Conservation (phyloP, 2,888 invertebrate species). For the Keiferia lycopersicella region DNA sequence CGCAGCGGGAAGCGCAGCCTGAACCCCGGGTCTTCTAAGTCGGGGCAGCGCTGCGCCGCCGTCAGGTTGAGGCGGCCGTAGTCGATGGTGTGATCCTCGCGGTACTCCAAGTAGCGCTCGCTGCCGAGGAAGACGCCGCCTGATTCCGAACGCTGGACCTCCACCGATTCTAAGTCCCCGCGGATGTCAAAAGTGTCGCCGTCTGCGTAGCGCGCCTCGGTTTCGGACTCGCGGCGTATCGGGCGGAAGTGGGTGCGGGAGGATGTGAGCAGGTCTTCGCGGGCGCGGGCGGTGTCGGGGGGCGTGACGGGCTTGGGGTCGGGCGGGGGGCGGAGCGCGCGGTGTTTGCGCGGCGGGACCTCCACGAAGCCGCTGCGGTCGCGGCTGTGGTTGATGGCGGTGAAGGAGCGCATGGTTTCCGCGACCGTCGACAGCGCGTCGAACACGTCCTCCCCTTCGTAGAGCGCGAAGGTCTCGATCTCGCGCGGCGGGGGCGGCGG, state of each 20-base stretch:
- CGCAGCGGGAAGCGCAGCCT: slow-evolving; percentile 85
- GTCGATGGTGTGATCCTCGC: slow-evolving; percentile 63
- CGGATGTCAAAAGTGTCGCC: slow-evolving; percentile 87
- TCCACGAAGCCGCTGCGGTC: slow-evolving; percentile 83
- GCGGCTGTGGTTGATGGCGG: slow-evolving; percentile 83
- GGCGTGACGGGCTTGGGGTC: slow-evolving; percentile 61
- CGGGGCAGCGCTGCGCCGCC: slow-evolving; percentile 61
- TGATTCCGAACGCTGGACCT: slow-evolving; percentile 84
- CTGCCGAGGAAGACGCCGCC: slow-evolving; percentile 80
- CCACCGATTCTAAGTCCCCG: slow-evolving; percentile 83
- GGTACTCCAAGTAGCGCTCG: slow-evolving; percentile 79
- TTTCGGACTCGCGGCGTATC: slow-evolving; percentile 82
- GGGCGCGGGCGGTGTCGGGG: slow-evolving; percentile 55
- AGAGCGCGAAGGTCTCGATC: slow-evolving; percentile 58
- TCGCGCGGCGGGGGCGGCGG: slow-evolving; percentile 47
- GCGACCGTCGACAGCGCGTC: slow-evolving; percentile 66
- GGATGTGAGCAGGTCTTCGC: slow-evolving; percentile 88
- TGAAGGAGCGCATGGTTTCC: slow-evolving; percentile 73
- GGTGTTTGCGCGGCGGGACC: slow-evolving; percentile 80
- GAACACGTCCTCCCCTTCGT: slow-evolving; percentile 65
- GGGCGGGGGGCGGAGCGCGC: slow-evolving; percentile 84
- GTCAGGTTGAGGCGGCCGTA: slow-evolving; percentile 65
- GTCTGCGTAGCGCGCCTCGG: slow-evolving; percentile 79
- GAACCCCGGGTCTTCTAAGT: slow-evolving; percentile 70
- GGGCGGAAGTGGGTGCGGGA: slow-evolving; percentile 92